Percentiles rank a stretch among this genome's conserved stretches.
Conservation (phyloP, 2,113 vertebrate genomes). For the Centrocercus urophasianus region DNA sequence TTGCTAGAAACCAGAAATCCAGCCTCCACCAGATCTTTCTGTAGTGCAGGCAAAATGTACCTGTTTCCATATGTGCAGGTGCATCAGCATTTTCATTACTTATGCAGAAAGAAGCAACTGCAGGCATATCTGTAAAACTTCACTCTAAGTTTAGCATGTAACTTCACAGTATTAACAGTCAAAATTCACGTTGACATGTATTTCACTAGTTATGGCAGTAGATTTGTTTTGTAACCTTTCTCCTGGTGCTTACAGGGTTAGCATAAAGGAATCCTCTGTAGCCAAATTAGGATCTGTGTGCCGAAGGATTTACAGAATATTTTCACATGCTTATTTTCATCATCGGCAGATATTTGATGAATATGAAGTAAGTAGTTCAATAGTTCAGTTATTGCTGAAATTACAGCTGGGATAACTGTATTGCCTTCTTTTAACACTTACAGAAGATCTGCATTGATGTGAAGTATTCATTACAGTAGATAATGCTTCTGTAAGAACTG, state of each 20-base stretch:
- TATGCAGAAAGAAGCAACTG: neutral
- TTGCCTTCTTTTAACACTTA: neutral
- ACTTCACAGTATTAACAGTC: neutral
- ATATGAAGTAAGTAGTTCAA: constrained; percentile 89
- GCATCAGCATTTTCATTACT: neutral
- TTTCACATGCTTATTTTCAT: constrained; percentile 98
- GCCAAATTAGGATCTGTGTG: constrained; percentile 99
- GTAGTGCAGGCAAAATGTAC: neutral
- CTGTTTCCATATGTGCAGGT: neutral
- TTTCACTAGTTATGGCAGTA: accelerated
- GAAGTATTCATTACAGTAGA: neutral
- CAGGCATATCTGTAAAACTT: neutral
- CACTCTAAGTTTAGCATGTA: neutral
- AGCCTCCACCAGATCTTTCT: neutral
- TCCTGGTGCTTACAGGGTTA: constrained; percentile 85
- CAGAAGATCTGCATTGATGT: neutral
- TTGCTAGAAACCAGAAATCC: neutral
- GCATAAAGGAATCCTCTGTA: constrained; percentile 99
- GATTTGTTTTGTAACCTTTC: constrained; percentile 13
- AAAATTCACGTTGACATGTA: accelerated
- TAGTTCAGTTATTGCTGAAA: neutral
- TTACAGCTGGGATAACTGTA: neutral
- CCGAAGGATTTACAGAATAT: constrained; percentile 99
- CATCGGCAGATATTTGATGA: constrained; percentile 99
- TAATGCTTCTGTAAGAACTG: neutral